Evolutionary conservation across 2,113 vertebrate species (phyloP).

Genomic region (Alouatta palliata): DNA sequence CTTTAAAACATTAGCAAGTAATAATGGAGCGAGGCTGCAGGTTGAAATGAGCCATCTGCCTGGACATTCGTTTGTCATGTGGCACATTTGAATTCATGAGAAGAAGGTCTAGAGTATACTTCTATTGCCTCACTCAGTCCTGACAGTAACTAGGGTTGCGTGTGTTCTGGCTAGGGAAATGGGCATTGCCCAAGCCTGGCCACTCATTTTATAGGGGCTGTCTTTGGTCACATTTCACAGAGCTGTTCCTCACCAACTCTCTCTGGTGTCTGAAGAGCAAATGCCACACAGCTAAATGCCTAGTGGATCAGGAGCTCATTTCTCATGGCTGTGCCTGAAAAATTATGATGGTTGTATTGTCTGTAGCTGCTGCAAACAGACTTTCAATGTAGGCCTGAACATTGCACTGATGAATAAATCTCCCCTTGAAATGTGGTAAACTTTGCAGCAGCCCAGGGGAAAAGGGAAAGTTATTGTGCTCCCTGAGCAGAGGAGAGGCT

Average conservation of each 20-base stretch:
- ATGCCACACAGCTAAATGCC: not conserved
- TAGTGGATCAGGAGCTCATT: not conserved
- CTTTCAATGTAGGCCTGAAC: not conserved
- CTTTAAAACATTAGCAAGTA: not conserved
- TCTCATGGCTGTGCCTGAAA: not conserved
- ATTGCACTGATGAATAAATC: constrained; percentile 41
- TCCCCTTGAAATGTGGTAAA: not conserved
- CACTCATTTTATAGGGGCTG: not conserved
- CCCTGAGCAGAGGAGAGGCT: constrained; percentile 16
- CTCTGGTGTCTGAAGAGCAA: not conserved
- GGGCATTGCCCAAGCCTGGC: accelerated
- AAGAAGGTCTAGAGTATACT: constrained; percentile 46
- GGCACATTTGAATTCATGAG: not conserved
- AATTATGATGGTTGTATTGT: not conserved
- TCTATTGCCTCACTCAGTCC: not conserved
- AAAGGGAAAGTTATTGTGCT: constrained; percentile 51
- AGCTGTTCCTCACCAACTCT: accelerated
- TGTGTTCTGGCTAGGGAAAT: not conserved
- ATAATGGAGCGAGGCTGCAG: not conserved
- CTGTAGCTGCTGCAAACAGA: not conserved
- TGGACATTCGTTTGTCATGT: accelerated
- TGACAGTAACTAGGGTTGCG: not conserved
- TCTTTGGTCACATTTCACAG: not conserved
- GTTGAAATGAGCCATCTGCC: constrained; percentile 9
- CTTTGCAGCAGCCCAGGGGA: constrained; percentile 35